These are phyloP conservation scores for Neolamprologus tretocephalus DNA, from an alignment of 2,113 vertebrate genomes.

Conservation along the genomic window DNA sequence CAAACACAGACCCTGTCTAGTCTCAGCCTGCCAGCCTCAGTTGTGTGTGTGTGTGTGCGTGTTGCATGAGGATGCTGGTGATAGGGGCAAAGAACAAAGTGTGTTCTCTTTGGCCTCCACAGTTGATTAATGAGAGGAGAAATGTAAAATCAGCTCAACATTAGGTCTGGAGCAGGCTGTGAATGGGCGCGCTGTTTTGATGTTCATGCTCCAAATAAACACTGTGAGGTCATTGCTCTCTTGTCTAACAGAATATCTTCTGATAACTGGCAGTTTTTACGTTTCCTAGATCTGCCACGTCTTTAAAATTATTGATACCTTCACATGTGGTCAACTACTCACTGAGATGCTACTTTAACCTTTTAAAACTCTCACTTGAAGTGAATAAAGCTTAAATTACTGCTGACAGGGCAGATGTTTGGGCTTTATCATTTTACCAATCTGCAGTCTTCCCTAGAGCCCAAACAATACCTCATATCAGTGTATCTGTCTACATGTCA, in stretches of 20 bases:
- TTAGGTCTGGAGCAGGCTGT: neutral
- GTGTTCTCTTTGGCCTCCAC: conserved; percentile 3
- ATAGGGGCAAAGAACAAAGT: conserved; percentile 33
- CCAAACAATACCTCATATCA: neutral
- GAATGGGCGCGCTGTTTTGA: neutral
- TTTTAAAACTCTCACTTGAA: neutral
- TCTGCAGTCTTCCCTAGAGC: neutral
- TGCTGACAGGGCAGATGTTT: neutral
- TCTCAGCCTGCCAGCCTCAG: conserved; percentile 18
- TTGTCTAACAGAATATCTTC: neutral
- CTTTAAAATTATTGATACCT: neutral
- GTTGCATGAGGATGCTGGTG: neutral
- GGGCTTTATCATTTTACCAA: neutral
- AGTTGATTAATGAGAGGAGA: conserved; percentile 42
- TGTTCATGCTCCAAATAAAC: neutral
- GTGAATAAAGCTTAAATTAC: neutral
- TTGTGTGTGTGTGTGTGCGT: neutral
- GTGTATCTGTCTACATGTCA: neutral
- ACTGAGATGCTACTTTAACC: neutral
- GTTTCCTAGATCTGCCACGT: neutral
- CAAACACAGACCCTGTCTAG: conserved; percentile 50
- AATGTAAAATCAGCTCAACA: conserved; percentile 19
- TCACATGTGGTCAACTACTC: neutral
- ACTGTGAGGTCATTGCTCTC: neutral
- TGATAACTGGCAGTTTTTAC: neutral